Base-by-base conservation (phyloP, 1,140 invertebrate genomes). In the Leptinotarsa undecemlineata region DNA sequence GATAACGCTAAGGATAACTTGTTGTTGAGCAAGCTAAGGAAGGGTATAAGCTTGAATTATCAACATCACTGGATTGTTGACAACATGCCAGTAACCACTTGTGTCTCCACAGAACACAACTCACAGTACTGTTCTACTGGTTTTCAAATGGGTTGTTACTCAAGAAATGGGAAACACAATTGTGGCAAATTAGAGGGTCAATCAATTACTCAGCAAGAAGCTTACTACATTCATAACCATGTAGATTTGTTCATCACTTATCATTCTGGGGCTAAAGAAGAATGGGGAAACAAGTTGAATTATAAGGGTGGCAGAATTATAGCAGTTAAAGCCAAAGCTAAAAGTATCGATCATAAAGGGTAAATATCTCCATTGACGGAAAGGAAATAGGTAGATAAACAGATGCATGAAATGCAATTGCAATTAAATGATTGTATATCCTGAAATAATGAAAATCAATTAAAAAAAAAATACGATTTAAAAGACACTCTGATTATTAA, bases 61-160 rank as follows among this genome's bases (percentile, higher is more conserved):
- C 95, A 99, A 81, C 98, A 99, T 86, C 97, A 99, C 87, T 99
- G 97, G 97, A 96, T 96, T 81, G 90, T 98, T 80, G 94, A 99
- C 86, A 99, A 99, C 83, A 98, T 99, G 97, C 98, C 97, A 48
- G 93, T 95, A 2, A 95, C 94, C 0, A 99, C 95, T 94, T 99
- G 98, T 85, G 99, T 98, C 85, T 86, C 90, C 73, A 88, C 92
- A 21, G 93, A 96, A 77, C 90, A 91, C 84, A 90, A 88, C 74
- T 88, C 91, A 83, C 90, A 93, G 80, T 93, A 95, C 86, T 99
- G 98, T 84, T 95, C 92, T 63, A 96, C 94, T 73, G 97, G 98
- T 48, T 99, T 99, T 84, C 97, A 97, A 1, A 97, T 99, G 92
- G 98, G 98, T n/a, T 99, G 98, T 85, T 94, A 85, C 88, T 91